These are phyloP conservation scores for Euwallacea fornicatus DNA, from an alignment of 1,140 invertebrate genomes.

Conservation along the genomic window DNA sequence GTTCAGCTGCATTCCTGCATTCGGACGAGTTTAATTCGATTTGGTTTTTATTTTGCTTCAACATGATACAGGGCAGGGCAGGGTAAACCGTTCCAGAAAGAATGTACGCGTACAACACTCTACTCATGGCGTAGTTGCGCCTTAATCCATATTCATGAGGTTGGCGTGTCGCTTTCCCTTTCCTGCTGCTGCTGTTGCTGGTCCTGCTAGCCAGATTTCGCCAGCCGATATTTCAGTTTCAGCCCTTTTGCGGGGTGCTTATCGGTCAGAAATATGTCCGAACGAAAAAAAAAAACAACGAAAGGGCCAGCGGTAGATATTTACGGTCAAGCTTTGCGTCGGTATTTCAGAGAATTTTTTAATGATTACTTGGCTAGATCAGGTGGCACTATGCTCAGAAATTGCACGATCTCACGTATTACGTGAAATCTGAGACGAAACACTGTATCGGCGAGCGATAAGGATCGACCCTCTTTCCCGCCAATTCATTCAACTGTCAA, in stretches of 20 bases:
- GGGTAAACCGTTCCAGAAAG: too few relatives aligned
- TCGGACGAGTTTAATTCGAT: constrained; percentile 51
- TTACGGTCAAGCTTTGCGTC: background rate
- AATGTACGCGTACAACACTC: too few relatives aligned
- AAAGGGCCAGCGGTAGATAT: constrained; percentile 22
- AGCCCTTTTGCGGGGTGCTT: constrained; percentile 27
- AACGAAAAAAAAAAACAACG: too few relatives aligned
- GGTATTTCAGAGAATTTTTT: too few relatives aligned
- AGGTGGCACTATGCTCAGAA: too few relatives aligned
- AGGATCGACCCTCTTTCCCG: constrained; percentile 29
- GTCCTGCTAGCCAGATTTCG: constrained; percentile 22
- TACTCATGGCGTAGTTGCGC: constrained; percentile 3
- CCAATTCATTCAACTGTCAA: constrained; percentile 20
- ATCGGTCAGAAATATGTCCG: constrained; percentile 30
- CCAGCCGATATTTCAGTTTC: constrained; percentile 29
- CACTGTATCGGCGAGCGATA: constrained; percentile 11
- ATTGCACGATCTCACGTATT: too few relatives aligned
- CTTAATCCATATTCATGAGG: constrained; percentile 35
- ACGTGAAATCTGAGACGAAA: too few relatives aligned
- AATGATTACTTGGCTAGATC: too few relatives aligned
- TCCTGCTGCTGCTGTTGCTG: constrained; percentile 24
- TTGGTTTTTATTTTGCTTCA: constrained; percentile 45
- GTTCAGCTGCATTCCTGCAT: constrained; percentile 42
- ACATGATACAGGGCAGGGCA: too few relatives aligned
- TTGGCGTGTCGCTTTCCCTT: constrained; percentile 34